These are phyloP conservation scores for Agonopterix heracliana DNA, from an alignment of 2,888 invertebrate genomes.

Conservation along the genomic window DNA sequence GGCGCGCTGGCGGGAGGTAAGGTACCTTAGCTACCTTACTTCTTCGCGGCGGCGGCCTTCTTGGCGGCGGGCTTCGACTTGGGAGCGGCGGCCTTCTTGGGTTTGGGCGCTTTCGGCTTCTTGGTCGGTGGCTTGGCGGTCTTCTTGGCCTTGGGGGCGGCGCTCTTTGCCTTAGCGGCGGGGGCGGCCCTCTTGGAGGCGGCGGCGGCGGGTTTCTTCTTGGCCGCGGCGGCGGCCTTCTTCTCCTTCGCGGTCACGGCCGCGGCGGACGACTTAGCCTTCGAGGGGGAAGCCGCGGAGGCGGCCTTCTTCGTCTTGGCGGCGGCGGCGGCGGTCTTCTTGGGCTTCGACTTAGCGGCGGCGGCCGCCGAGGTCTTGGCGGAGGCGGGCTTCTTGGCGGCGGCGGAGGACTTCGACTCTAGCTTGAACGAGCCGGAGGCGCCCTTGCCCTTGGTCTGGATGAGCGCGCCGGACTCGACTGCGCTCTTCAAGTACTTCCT, in stretches of 20 bases:
- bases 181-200: conserved; percentile 19
- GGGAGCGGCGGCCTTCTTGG: conserved; percentile 35
- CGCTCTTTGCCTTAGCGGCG: conserved; percentile 18
- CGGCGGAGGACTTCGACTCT: conserved; percentile 31
- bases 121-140: conserved; percentile 40
- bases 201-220: conserved; percentile 23
- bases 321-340: conserved; percentile 20
- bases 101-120: conserved; percentile 50
- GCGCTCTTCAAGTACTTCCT: conserved; percentile 73
- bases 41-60: conserved; percentile 21
- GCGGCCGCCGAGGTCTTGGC: conserved; percentile 22
- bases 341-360: conserved; percentile 26
- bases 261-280: conserved; percentile 12
- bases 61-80: conserved; percentile 17
- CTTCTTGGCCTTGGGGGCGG: conserved; percentile 21
- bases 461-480: conserved; percentile 67
- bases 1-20: not conserved
- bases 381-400: conserved; percentile 13
- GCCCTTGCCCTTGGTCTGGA: conserved; percentile 75
- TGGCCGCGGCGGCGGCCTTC: conserved; percentile 27
- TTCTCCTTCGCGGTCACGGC: conserved; percentile 23
- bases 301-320: conserved; percentile 22
- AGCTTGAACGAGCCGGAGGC: conserved; percentile 65
- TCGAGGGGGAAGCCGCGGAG: conserved; percentile 14
- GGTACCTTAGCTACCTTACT: too few species aligned